phyloP scores from a whole-genome alignment of 92 coral and sea anemone genomes.

The Micromussa lordhowensis region DNA sequence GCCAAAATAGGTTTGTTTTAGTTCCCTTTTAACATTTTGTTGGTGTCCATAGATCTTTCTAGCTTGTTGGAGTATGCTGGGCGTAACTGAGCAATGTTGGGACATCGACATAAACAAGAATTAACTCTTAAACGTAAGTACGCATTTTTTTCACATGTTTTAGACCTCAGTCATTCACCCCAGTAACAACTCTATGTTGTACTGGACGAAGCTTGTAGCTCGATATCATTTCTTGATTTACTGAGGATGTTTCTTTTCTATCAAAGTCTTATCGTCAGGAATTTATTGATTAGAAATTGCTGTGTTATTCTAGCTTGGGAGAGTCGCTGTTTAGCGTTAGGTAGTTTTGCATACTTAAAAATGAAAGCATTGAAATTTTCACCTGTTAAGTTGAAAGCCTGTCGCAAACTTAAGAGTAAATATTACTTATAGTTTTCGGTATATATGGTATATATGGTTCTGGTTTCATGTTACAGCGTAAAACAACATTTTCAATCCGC shows the following conservation, averaged over 20 bases:
- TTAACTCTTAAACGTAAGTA: constrained; percentile 26
- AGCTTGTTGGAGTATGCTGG: not conserved
- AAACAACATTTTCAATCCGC: too few relatives aligned
- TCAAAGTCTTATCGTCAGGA: not conserved
- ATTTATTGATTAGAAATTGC: not conserved
- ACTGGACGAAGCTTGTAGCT: not conserved
- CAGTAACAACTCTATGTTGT: not conserved
- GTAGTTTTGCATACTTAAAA: not conserved
- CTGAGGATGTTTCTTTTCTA: not conserved
- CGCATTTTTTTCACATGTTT: not conserved
- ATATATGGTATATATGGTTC: too few relatives aligned
- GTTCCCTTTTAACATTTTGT: not conserved
- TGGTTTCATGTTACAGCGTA: not conserved
- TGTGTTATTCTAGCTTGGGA: not conserved
- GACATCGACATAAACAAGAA: constrained; percentile 3
- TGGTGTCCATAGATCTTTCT: not conserved
- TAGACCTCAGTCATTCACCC: not conserved
- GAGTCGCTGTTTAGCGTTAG: not conserved
- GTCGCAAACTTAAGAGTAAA: not conserved
- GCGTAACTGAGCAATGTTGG: constrained; percentile 2
- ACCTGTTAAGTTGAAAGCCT: not conserved
- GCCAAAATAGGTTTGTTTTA: not conserved
- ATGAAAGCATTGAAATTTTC: not conserved
- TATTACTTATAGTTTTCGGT: not conserved
- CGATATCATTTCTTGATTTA: not conserved